phyloP scores from a whole-genome alignment of 2,888 invertebrate genomes.

The Stenichneumon culpator region DNA sequence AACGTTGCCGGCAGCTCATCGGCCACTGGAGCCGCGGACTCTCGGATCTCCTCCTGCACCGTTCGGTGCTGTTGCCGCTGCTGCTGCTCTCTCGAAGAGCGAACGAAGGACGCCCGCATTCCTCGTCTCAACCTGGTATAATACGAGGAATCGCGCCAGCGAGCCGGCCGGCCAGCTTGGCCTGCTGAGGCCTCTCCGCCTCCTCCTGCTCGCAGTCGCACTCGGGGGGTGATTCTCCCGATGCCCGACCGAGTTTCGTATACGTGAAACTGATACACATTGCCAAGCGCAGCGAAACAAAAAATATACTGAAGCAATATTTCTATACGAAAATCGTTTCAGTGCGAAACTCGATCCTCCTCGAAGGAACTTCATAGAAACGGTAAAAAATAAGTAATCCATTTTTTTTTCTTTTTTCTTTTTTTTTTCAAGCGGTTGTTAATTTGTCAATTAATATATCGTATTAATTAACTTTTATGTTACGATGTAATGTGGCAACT shows the following conservation, averaged over 20 bases:
- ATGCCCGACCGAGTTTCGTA: constrained; percentile 46
- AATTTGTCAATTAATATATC: no score
- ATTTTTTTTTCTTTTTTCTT: not conserved
- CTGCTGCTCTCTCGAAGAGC: constrained; percentile 79
- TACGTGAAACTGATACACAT: constrained; percentile 32
- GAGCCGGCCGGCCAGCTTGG: constrained; percentile 52
- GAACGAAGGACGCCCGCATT: constrained; percentile 85
- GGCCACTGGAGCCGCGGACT: constrained; percentile 57
- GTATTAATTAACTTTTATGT: no score
- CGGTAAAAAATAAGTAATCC: not conserved
- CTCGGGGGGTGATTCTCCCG: constrained; percentile 49
- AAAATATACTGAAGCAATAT: not conserved
- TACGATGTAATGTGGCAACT: no score
- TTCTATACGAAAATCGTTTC: not conserved
- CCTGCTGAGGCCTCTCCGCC: constrained; percentile 64
- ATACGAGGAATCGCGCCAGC: constrained; percentile 83
- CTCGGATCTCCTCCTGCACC: constrained; percentile 37
- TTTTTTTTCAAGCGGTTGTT: not conserved
- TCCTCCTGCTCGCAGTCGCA: constrained; percentile 41
- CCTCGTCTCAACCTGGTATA: constrained; percentile 84
- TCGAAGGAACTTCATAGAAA: no score
- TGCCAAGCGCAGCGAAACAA: not conserved
- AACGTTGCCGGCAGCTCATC: constrained; percentile 72
- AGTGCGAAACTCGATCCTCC: no score
- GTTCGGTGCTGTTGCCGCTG: constrained; percentile 73